Conservation (phyloP, 2,797 vertebrate genomes). For the Buphagus erythrorhynchus region DNA sequence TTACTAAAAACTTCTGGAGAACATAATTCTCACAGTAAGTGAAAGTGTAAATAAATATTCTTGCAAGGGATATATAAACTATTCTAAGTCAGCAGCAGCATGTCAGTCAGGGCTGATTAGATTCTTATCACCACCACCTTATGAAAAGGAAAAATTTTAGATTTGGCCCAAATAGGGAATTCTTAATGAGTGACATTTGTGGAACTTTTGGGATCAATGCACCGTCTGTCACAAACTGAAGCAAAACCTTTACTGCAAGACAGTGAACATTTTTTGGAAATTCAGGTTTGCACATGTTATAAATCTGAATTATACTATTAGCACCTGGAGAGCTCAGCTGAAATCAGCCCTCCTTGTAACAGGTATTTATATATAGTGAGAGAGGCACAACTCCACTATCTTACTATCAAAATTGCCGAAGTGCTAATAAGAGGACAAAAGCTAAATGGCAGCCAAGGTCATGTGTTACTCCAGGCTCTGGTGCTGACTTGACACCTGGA, state of each 20-base stretch:
- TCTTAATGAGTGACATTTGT: neutral
- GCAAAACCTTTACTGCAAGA: neutral
- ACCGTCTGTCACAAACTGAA: neutral
- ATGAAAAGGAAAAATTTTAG: neutral
- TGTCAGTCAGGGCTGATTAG: neutral
- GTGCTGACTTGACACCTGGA: neutral
- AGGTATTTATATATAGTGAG: neutral
- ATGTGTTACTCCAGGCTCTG: neutral
- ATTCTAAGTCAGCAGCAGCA: neutral
- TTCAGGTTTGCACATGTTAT: neutral
- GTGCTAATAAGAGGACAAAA: neutral
- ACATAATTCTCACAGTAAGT: neutral
- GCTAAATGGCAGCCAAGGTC: neutral
- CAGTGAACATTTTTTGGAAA: neutral
- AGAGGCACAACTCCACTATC: neutral
- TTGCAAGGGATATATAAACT: neutral
- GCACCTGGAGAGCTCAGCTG: neutral
- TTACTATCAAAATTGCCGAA: neutral
- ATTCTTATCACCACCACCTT: neutral
- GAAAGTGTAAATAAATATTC: neutral
- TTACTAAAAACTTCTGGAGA: conserved; percentile 6
- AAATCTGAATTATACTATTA: neutral
- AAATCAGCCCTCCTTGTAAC: neutral
- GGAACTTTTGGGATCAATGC: neutral
- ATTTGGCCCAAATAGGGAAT: neutral